Conservation (phyloP, 2,113 vertebrate genomes). For the Propithecus coquereli region DNA sequence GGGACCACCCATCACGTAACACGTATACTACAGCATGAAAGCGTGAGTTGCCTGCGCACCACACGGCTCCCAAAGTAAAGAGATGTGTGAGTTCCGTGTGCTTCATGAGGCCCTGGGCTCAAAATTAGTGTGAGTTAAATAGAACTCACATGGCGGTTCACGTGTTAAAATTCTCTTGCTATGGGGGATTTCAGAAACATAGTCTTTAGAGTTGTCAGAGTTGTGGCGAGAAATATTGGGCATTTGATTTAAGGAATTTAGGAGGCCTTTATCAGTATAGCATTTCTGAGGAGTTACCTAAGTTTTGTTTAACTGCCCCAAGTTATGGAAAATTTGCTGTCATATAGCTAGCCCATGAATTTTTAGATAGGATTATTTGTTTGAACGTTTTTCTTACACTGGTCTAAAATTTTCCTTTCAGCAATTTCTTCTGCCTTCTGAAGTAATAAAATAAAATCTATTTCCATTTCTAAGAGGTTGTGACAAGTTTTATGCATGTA, state of each 20-base stretch:
- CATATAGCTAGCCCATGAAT: background rate
- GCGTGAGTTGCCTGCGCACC: too few species aligned
- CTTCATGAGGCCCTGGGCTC: too few species aligned
- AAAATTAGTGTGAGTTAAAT: too few species aligned
- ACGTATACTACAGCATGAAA: too few species aligned
- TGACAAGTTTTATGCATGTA: background rate
- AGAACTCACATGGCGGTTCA: too few species aligned
- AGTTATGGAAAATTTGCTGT: background rate
- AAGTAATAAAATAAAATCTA: background rate
- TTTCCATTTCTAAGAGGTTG: background rate
- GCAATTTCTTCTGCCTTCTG: background rate
- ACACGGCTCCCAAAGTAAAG: too few species aligned
- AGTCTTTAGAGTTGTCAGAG: background rate
- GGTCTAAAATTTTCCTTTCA: background rate
- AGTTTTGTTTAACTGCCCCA: background rate
- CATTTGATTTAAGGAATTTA: background rate
- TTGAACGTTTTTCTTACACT: background rate
- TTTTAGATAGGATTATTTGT: background rate
- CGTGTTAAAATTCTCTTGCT: background rate
- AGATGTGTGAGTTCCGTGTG: too few species aligned
- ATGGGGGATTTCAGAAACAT: background rate
- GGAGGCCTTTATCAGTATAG: background rate
- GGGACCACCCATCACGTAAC: too few species aligned
- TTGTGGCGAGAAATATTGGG: background rate
- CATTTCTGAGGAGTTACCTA: background rate